Base-by-base conservation (phyloP, 2,113 vertebrate genomes). In the Scortum barcoo region DNA sequence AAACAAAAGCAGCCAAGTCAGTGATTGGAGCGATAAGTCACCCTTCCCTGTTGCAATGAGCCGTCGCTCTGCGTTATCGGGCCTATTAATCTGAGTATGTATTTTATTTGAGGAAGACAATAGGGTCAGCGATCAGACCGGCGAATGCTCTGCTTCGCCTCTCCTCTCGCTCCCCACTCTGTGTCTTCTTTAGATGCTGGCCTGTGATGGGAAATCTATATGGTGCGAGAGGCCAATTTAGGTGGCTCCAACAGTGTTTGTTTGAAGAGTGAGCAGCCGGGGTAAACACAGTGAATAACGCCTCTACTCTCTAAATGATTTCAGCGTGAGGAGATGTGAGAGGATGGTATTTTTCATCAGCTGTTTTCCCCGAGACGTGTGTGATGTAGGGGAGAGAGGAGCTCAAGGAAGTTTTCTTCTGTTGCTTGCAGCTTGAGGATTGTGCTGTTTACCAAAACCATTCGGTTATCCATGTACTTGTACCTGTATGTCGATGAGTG, bases 161-260 rank as follows among this genome's bases (percentile, higher is more conserved):
- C 62, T 83, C 44, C 63, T 30, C 72, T 68, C 7, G 22, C 80
- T 75, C 70, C 87, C 86, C 71, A 80, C 87, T 76, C 86, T 86
- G 91, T 74, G 85, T 94, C 94, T 95, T 93, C 84, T 90, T 94
- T 89, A 93, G 94, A 93, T 78, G 85, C 91, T 68, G 81, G 81
- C 67, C 83, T 28, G 85, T 93, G 94, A 95, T 94, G 94, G 93
- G 88, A 94, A 95, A 95, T 95, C 92, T 91, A 93, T 94, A 94
- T 78, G 85, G 87, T 91, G 92, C 70, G 91, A 92, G 90, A 92
- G 91, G 91, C 93, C 94, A 93, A 94, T 95, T 94, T 94, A 92
- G 90, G 81, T 81, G 86, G 82, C 91, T 94, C 83, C 88, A 87
- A 72, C 89, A 81, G 90, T 89, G 92, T 91, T 91, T 92, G 84